These are phyloP conservation scores for Melinopterus prodromus DNA, from an alignment of 2,888 invertebrate genomes.

Conservation along the genomic window DNA sequence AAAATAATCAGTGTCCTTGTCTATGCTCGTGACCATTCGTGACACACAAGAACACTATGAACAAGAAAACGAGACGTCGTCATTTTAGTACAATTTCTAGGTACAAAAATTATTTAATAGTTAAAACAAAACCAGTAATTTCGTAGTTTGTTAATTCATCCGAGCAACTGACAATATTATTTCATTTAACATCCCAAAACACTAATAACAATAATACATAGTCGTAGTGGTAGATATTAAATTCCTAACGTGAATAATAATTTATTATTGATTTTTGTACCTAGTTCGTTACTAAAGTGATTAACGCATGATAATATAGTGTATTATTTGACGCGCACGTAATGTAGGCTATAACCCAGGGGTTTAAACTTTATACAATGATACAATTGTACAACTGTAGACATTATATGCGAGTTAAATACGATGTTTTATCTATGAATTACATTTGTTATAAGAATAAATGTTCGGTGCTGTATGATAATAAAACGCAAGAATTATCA, in stretches of 20 bases:
- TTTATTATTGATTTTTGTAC: background rate
- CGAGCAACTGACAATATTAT: background rate
- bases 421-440: too few relatives aligned
- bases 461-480: too few relatives aligned
- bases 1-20: slow-evolving; percentile 21
- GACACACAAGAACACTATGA: background rate
- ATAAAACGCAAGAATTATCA: too few relatives aligned
- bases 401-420: too few relatives aligned
- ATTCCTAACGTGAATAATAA: background rate
- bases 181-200: background rate
- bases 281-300: background rate
- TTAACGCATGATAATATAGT: background rate
- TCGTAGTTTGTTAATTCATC: background rate
- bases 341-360: background rate
- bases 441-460: too few relatives aligned
- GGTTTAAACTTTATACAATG: too few relatives aligned
- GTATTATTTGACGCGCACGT: background rate
- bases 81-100: slow-evolving; percentile 16
- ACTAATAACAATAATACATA: background rate
- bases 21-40: slow-evolving; percentile 19
- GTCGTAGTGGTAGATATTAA: slow-evolving; percentile 4
- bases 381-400: too few relatives aligned
- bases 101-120: slow-evolving; percentile 19
- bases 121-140: background rate
- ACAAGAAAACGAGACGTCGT: background rate